These are phyloP conservation scores for Arenaria interpres DNA, from an alignment of 2,113 vertebrate species.

Conservation along the genomic window DNA sequence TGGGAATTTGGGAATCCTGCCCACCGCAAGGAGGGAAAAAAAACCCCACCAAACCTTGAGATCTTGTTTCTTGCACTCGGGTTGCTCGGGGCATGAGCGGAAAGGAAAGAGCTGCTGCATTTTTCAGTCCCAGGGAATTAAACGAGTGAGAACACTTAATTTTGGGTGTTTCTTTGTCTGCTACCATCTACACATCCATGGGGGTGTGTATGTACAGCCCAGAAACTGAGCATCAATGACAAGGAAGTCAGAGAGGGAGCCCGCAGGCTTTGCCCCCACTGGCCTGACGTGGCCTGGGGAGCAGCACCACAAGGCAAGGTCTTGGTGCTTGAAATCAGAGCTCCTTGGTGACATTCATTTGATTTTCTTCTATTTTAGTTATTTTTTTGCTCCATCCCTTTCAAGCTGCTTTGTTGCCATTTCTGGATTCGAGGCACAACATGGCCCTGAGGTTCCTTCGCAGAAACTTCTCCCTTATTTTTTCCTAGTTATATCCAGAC, in stretches of 20 bases:
- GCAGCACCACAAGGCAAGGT: background rate
- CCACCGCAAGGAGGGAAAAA: background rate
- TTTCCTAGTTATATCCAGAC: background rate
- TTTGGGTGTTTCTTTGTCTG: slow-evolving; percentile 59
- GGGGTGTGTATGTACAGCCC: background rate
- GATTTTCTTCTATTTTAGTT: background rate
- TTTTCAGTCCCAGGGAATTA: slow-evolving; percentile 18
- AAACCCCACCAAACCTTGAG: background rate
- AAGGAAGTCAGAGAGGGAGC: slow-evolving; percentile 43
- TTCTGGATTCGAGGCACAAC: background rate
- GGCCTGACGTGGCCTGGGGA: accelerated
- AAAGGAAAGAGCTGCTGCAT: background rate
- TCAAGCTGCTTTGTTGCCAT: background rate
- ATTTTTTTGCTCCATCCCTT: background rate
- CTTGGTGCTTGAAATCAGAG: background rate
- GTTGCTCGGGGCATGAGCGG: background rate
- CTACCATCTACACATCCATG: slow-evolving; percentile 64
- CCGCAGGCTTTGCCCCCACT: background rate
- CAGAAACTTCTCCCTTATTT: background rate
- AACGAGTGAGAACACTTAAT: background rate
- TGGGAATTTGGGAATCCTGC: background rate
- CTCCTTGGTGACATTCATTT: background rate
- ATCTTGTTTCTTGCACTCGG: background rate
- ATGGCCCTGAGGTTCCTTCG: background rate
- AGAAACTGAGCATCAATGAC: slow-evolving; percentile 53